These are phyloP conservation scores for Barnardius zonarius DNA, from an alignment of 2,113 vertebrate genomes.

Conservation along the genomic window DNA sequence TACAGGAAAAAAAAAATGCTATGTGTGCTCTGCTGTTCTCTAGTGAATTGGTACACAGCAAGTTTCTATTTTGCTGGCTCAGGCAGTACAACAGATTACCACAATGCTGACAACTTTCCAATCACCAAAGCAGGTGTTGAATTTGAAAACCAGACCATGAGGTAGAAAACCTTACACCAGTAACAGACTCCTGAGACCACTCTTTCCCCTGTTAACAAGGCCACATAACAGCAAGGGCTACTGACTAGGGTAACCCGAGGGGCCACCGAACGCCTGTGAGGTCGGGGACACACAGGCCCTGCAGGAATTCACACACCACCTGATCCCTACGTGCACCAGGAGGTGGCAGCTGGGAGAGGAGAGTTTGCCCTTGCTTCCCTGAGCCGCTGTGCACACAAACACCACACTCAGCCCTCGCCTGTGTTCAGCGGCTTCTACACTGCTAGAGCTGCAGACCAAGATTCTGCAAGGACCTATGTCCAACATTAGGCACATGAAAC, in stretches of 20 bases:
- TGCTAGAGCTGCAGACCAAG: neutral
- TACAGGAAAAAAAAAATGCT: fast-evolving
- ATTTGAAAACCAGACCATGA: neutral
- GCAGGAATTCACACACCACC: neutral
- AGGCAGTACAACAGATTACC: neutral
- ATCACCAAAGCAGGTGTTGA: neutral
- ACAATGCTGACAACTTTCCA: neutral
- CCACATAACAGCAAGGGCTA: neutral
- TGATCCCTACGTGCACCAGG: fast-evolving
- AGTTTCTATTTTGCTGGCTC: neutral
- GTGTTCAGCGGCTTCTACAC: fast-evolving
- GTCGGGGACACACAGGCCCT: neutral
- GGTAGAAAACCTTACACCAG: neutral
- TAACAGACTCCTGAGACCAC: fast-evolving
- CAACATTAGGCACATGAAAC: neutral
- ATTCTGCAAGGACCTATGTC: fast-evolving
- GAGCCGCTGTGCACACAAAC: neutral
- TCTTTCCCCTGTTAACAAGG: neutral
- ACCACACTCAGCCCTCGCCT: fast-evolving
- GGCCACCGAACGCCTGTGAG: neutral
- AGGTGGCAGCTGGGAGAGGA: neutral
- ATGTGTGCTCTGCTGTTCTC: neutral
- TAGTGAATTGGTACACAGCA: neutral
- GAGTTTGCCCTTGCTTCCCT: neutral
- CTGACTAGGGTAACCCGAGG: fast-evolving